phyloP scores from a whole-genome alignment of 2,113 vertebrate genomes.

The Mus spicilegus region DNA sequence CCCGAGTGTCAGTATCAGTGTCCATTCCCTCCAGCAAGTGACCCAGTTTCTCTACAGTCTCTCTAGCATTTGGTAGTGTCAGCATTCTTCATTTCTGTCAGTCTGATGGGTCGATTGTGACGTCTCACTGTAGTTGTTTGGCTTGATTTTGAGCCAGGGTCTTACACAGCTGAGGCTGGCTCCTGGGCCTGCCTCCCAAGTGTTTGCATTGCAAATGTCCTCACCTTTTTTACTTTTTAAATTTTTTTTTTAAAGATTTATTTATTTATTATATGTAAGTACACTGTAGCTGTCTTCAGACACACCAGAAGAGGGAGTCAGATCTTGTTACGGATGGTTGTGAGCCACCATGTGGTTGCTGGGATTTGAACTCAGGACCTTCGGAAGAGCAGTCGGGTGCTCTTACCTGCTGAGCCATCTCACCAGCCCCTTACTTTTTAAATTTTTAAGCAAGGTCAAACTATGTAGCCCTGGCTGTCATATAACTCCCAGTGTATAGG shows the following conservation, averaged over 20 bases:
- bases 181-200: neutral
- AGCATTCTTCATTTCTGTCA: neutral
- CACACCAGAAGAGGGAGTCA: too few species aligned
- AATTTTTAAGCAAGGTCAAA: neutral
- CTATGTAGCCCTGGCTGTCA: neutral
- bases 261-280: too few species aligned
- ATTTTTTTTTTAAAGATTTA: too few species aligned
- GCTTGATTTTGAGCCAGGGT: neutral
- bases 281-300: too few species aligned
- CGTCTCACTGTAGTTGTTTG: neutral
- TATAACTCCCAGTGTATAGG: neutral
- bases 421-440: neutral
- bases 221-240: neutral
- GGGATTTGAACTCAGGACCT: too few species aligned
- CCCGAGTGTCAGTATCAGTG: neutral
- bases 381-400: too few species aligned
- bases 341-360: too few species aligned
- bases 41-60: neutral
- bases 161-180: neutral
- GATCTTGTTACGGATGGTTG: too few species aligned
- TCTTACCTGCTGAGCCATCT: too few species aligned
- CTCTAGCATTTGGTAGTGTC: neutral
- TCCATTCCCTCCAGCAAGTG: neutral
- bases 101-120: neutral
- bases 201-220: neutral